A percentile compares a stretch with the other conserved stretches of the same genome.
Conservation (phyloP, 1,140 invertebrate genomes). For the Caenorhabditis elegans region WBcel235 BX284606.5:3376501-3377000, state of each 20-base stretch:
- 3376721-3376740: not conserved
- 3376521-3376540: no score
- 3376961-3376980: not conserved
- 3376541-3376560: no score
- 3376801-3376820: not conserved
- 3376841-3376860: not conserved
- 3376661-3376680: conserved; percentile 15
- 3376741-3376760: not conserved
- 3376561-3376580: not conserved
- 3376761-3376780: not conserved
- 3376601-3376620: not conserved
- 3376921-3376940: conserved; percentile 17
- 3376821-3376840: not conserved
- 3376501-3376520: no score
- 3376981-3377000: not conserved
- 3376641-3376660: not conserved
- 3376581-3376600: not conserved
- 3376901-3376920: not conserved
- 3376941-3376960: not conserved
- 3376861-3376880: conserved; percentile 25
- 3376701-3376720: conserved; percentile 11
- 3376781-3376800: not conserved
- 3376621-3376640: not conserved
- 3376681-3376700: not conserved
- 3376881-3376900: conserved; percentile 7